These are phyloP conservation scores for Hyla sarda DNA, from an alignment of 2,113 vertebrate genomes.

Conservation along the genomic window DNA sequence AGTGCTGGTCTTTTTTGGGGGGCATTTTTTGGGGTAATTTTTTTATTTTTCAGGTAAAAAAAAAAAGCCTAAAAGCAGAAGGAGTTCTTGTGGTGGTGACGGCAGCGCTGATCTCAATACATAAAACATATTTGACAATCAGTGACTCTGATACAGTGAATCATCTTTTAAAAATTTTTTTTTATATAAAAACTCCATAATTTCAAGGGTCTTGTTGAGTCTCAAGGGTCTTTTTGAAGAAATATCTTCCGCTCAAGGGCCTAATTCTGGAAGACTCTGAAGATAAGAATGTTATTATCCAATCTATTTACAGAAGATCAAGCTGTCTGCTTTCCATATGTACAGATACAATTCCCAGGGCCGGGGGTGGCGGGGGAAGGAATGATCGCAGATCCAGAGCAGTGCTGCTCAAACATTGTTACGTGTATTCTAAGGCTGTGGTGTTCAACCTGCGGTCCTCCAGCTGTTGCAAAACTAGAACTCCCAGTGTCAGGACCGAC, in stretches of 20 bases:
- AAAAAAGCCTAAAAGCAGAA: too few relatives aligned
- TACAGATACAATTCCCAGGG: not conserved
- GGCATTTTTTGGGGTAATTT: too few relatives aligned
- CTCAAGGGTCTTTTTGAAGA: conserved; percentile 11
- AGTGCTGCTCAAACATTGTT: too few relatives aligned
- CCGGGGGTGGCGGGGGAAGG: not conserved
- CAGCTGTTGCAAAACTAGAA: too few relatives aligned
- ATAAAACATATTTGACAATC: too few relatives aligned
- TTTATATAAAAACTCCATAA: not conserved
- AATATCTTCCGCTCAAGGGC: not conserved
- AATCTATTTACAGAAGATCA: not conserved
- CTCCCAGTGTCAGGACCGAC: too few relatives aligned
- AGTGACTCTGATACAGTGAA: not conserved
- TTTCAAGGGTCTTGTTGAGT: conserved; percentile 6
- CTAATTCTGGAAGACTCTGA: not conserved
- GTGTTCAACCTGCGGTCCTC: too few relatives aligned
- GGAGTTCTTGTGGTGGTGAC: too few relatives aligned
- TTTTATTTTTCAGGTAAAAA: too few relatives aligned
- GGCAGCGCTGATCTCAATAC: too few relatives aligned
- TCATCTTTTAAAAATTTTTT: not conserved
- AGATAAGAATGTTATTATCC: not conserved
- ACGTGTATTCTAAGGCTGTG: too few relatives aligned
- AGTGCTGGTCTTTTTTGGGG: too few relatives aligned
- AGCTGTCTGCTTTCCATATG: not conserved
- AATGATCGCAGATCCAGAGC: not conserved